A percentile compares a stretch with the other conserved stretches of the same genome.
These are phyloP conservation scores for Pogonophryne albipinna DNA, from an alignment of 2,797 vertebrate species.

Conservation along the genomic window DNA sequence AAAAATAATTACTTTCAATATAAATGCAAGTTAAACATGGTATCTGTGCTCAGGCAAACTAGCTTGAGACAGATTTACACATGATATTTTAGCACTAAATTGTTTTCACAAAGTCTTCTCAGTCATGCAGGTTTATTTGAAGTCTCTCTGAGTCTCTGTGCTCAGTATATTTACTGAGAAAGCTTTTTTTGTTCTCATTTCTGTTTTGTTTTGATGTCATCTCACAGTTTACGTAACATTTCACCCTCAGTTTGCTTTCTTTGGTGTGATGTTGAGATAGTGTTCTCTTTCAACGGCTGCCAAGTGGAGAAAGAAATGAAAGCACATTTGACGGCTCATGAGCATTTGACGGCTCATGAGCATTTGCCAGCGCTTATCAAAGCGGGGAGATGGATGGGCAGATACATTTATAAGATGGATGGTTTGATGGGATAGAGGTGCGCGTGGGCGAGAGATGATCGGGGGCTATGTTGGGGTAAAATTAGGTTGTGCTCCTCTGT, in stretches of 20 bases:
- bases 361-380: conserved; percentile 38
- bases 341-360: conserved; percentile 43
- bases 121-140: conserved; percentile 10
- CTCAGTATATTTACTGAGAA: conserved; percentile 20
- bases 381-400: conserved; percentile 32
- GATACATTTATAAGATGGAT: conserved; percentile 31
- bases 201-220: conserved; percentile 39
- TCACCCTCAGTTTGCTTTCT: conserved; percentile 56
- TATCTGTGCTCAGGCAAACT: not conserved
- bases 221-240: conserved; percentile 58
- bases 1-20: not conserved
- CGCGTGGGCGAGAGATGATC: conserved; percentile 47
- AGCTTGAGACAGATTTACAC: not conserved
- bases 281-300: conserved; percentile 33
- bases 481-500: conserved; percentile 52
- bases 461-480: conserved; percentile 61
- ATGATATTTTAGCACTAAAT: conserved; percentile 20
- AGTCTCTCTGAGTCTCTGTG: conserved; percentile 10
- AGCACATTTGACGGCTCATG: conserved; percentile 43
- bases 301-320: conserved; percentile 31
- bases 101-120: conserved; percentile 13
- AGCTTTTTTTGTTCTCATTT: conserved; percentile 30
- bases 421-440: conserved; percentile 39
- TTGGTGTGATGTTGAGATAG: conserved; percentile 28
- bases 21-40: conserved; percentile 1